Percentiles rank a stretch among this genome's conserved stretches.
Evolutionary conservation across 2,113 vertebrate species (phyloP).

Genomic region (Rhineura floridana): DNA sequence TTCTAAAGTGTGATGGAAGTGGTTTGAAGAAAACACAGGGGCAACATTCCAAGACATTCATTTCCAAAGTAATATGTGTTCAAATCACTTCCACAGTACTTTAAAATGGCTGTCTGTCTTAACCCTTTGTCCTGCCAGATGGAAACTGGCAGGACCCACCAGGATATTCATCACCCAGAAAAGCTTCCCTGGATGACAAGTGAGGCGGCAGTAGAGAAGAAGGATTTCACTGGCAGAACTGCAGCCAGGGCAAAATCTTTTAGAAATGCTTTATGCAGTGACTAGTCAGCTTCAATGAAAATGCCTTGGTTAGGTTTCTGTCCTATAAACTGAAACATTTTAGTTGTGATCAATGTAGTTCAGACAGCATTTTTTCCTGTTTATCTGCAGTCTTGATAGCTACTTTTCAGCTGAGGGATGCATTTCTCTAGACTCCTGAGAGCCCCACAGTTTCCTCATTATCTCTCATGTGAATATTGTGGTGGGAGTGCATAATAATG

Average conservation of each 20-base stretch:
- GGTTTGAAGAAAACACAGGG: background rate
- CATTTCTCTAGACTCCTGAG: background rate
- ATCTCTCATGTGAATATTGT: slow-evolving; percentile 6
- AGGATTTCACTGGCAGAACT: background rate
- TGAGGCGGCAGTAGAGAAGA: background rate
- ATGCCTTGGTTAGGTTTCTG: background rate
- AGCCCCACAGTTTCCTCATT: background rate
- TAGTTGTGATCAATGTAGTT: background rate
- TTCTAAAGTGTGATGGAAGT: background rate
- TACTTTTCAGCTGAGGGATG: background rate
- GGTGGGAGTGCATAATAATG: background rate
- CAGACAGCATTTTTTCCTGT: rapidly evolving
- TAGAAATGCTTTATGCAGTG: background rate
- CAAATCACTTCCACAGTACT: background rate
- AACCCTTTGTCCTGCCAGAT: background rate
- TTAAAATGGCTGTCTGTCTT: background rate
- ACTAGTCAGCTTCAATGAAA: background rate
- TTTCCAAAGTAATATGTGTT: background rate
- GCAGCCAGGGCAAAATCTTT: background rate
- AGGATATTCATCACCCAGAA: background rate
- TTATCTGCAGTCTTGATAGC: rapidly evolving
- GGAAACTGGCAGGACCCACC: background rate
- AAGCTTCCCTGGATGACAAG: background rate
- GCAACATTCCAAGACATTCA: background rate
- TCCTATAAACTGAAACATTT: background rate